Conservation (phyloP, 2,113 vertebrate genomes). For the Planiliza haematocheilus region DNA sequence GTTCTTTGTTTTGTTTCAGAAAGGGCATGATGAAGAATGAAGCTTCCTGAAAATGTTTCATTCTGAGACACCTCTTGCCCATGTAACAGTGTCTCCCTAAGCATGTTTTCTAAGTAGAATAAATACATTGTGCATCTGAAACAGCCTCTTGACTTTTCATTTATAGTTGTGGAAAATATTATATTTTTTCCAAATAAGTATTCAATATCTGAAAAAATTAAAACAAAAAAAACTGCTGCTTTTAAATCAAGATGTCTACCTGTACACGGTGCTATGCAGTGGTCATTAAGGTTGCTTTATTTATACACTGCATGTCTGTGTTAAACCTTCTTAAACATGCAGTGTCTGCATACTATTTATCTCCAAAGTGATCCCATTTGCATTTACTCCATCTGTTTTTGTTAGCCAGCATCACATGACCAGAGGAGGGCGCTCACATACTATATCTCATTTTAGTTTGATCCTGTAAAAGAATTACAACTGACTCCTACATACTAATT, state of each 20-base stretch:
- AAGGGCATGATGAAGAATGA: constrained; percentile 80
- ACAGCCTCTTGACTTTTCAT: constrained; percentile 18
- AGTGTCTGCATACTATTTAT: not conserved
- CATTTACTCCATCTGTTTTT: no score
- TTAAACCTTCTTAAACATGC: not conserved
- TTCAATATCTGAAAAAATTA: no score
- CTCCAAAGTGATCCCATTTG: no score
- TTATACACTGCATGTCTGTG: not conserved
- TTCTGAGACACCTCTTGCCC: constrained; percentile 39
- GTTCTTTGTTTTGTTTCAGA: constrained; percentile 67
- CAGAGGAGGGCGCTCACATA: constrained; percentile 7
- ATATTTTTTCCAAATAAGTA: not conserved
- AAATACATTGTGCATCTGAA: constrained; percentile 50
- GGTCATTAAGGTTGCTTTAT: not conserved
- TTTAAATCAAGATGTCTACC: not conserved
- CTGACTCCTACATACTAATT: not conserved
- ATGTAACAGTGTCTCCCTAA: constrained; percentile 49
- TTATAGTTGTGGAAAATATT: no score
- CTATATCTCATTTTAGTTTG: not conserved
- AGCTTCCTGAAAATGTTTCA: not conserved
- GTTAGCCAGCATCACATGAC: not conserved
- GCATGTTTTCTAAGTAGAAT: constrained; percentile 51
- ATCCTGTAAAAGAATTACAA: not conserved
- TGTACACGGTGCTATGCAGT: not conserved
- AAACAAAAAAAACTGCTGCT: no score